Base-by-base conservation (phyloP, 2,113 vertebrate species). In the Theristicus caerulescens region DNA sequence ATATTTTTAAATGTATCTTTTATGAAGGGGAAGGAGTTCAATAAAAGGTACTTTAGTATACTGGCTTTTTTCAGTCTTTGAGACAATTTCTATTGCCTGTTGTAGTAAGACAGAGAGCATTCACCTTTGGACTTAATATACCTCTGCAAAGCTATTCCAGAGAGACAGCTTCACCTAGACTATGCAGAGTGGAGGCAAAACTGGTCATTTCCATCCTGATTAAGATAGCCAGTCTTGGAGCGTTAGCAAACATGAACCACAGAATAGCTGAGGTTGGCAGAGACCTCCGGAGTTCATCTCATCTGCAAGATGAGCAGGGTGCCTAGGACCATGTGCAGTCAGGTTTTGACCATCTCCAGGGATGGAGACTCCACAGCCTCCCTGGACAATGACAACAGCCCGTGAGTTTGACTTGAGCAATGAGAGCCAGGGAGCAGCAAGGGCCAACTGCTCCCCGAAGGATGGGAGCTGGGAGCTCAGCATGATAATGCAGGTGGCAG, bases 401-500 rank as follows among this genome's bases (percentile, higher is more conserved):
- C 8, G 20, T 1, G 40, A 85, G n/a, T 32, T 13, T n/a, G 34
- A n/a, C 59, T 20, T 14, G 25, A 71, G 57, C 21, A 58, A 18
- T 1, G 4, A 46, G 20, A 18, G 49, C 10, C 31, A 15, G 1
- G 3, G 72, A 58, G n/a, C 57, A 27, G 67, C 0, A 7, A 77
- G 26, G 26, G 11, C n/a, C 15, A 29, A 27, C n/a, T 22, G 58
- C 26, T 52, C 64, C 55, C 61, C 6, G 19, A 29, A 76, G 34
- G 57, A 70, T 2, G 46, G 62, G 34, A 62, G 64, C 42, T 29
- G 20, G 69, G 82, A 42, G 51, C 62, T 38, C 51, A 66, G 76
- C 2, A 7, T 1, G 8, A 4, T 10, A 20, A 40, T 0, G 1
- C 25, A 24, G 46, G 25, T 7, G 61, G 44, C 57, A 36, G 29